These are phyloP conservation scores for Zaprionus tsacasi DNA, from an alignment of 1,140 invertebrate species.

Conservation along the genomic window DNA sequence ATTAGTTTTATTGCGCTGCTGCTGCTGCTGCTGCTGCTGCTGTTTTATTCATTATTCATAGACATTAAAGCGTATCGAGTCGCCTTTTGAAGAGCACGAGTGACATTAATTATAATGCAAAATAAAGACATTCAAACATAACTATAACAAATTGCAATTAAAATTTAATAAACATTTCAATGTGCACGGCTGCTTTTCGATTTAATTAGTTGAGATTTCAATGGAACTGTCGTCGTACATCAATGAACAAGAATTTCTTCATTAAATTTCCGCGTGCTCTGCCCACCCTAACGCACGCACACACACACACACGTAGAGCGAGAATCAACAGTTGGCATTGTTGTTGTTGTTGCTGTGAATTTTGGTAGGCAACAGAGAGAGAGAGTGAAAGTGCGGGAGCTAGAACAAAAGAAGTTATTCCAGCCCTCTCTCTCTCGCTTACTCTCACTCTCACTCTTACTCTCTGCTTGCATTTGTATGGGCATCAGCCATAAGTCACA, in stretches of 20 bases:
- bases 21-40: not conserved
- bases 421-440: constrained; percentile 20
- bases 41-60: not conserved
- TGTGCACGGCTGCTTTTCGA: not conserved
- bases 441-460: not conserved
- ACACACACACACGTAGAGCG: constrained; percentile 1
- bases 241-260: not conserved
- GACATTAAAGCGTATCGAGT: not conserved
- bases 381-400: constrained; percentile 7
- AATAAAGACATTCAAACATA: too few species aligned
- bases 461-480: not conserved
- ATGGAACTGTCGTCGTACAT: not conserved
- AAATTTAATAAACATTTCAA: not conserved
- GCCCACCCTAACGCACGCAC: constrained; percentile 5
- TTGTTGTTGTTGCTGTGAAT: constrained; percentile 28
- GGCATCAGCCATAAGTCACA: constrained; percentile 63
- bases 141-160: not conserved
- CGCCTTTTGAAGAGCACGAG: not conserved
- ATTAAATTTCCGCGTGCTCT: not conserved
- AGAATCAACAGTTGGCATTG: constrained; percentile 71
- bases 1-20: constrained; percentile 1
- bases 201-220: constrained; percentile 1
- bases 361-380: constrained; percentile 9
- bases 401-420: constrained; percentile 24
- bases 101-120: too few species aligned